These are phyloP conservation scores for Trichonephila inaurata DNA, from an alignment of 1,140 invertebrate genomes.

Conservation along the genomic window DNA sequence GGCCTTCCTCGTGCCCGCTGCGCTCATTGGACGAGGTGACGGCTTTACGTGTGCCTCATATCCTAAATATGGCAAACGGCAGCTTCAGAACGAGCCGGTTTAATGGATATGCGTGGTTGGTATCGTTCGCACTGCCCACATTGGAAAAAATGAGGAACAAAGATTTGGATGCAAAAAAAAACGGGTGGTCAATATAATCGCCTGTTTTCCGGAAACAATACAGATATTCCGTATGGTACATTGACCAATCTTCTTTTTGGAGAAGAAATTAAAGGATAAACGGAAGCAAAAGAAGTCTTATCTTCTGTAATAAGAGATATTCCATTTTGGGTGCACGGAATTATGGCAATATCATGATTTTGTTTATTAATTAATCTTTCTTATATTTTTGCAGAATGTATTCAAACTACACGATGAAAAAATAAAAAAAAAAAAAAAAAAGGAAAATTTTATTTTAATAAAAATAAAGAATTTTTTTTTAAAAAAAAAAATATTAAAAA, in stretches of 20 bases:
- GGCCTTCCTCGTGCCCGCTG: background rate
- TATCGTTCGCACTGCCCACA: constrained; percentile 28
- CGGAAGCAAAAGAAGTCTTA: background rate
- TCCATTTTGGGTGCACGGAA: too few relatives aligned
- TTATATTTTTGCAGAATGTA: too few relatives aligned
- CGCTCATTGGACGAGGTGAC: constrained; percentile 46
- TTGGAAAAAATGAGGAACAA: background rate
- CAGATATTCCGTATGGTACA: background rate
- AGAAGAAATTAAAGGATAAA: background rate
- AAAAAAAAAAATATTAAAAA: too few relatives aligned
- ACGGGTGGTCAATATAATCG: background rate
- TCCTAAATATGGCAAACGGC: constrained; percentile 37
- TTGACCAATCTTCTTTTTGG: background rate
- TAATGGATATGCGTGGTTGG: constrained; percentile 60
- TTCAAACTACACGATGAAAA: too few relatives aligned
- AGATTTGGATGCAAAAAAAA: background rate
- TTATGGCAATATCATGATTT: too few relatives aligned
- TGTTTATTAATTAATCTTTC: too few relatives aligned
- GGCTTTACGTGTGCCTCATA: background rate
- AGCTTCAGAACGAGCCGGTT: constrained; percentile 52
- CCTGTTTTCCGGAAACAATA: background rate
- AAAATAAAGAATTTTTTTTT: too few relatives aligned
- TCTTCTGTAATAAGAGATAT: background rate
- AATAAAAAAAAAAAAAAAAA: too few relatives aligned
- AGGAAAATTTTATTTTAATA: too few relatives aligned